Evolutionary conservation across 2,113 vertebrate genomes (phyloP).

Genomic region (Thryonomys swinderianus): DNA sequence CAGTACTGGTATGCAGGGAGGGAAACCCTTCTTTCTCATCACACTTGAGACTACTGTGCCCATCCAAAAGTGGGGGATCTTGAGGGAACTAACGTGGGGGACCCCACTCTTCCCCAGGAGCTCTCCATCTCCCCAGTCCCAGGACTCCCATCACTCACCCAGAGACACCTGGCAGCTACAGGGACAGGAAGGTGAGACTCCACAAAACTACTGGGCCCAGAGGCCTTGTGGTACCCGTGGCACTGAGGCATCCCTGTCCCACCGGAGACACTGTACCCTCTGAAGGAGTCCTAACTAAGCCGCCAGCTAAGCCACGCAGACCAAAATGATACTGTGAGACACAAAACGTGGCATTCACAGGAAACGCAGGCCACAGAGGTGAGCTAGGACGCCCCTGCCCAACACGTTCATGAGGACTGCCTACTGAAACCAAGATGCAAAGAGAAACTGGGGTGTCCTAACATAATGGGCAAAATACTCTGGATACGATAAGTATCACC

Average conservation of each 20-base stretch:
- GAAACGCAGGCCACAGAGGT: background rate
- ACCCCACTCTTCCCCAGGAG: background rate
- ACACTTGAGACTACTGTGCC: background rate
- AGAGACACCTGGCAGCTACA: background rate
- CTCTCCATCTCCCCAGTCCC: background rate
- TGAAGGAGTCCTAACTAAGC: background rate
- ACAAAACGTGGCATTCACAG: background rate
- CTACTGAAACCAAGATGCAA: background rate
- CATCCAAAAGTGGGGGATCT: background rate
- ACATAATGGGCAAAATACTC: background rate
- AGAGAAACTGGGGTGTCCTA: background rate
- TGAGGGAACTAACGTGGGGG: fast-evolving
- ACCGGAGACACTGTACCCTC: background rate
- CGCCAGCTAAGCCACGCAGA: background rate
- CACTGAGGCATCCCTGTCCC: background rate
- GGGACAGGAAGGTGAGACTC: background rate
- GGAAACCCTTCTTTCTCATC: background rate
- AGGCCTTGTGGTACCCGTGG: background rate
- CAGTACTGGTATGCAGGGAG: background rate
- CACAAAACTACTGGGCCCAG: background rate
- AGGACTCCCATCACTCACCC: background rate
- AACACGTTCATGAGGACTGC: background rate
- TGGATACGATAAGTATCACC: background rate
- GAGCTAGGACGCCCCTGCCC: background rate
- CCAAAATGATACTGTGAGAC: background rate